Evolutionary conservation across 2,888 invertebrate species (phyloP), one percentile per base, ranked within the genome.

Genomic region (Muschampia plurimacula): DNA sequence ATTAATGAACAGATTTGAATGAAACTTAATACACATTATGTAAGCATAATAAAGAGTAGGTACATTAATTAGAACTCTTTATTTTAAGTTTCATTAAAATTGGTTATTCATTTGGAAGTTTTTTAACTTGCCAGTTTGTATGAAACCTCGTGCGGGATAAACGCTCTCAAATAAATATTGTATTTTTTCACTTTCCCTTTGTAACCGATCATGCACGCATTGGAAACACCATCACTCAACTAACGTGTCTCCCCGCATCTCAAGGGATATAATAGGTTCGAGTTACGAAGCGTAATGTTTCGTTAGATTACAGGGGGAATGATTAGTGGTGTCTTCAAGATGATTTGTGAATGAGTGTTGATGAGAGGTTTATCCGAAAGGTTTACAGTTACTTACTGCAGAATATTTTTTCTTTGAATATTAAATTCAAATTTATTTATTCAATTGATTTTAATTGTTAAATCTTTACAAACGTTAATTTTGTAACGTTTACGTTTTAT

Each of bases 231-330:
- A 52, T 67, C 22, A 39, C 12, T 12, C 55, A 55, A 49, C 2
- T 52, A 65, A 8, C 65, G 32, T 46, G 12, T 64, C 46, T 65
- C 32, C 57, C 67, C 12, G 41, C 22, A 22, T 59, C 44, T 28
- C 12, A 22, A 46, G 60, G 60, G 32, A 44, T 39, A 57, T n/a
- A 59, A 15, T 9, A 10, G 60, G 41, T 60, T 68, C 15, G 49
- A 15, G 32, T 68, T 68, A 60, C 68, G 46, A 12, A 28, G 59
- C 32, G 59, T 68, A 32, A 60, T 10, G 68, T 60, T 68, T 44
- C 60, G 36, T 15, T 55, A 39, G 15, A 39, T 67, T 59, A 59
- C 32, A 32, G 46, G 68, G 59, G 68, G n/a, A 55, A 60, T 68
- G 68, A 68, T 60, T 68, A 46, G 68, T 60, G 60, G 36, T 65